Percentiles rank a stretch among this genome's conserved stretches.
These are phyloP conservation scores for Callithrix jacchus DNA, from an alignment of 2,113 vertebrate species.

Conservation along the genomic window DNA sequence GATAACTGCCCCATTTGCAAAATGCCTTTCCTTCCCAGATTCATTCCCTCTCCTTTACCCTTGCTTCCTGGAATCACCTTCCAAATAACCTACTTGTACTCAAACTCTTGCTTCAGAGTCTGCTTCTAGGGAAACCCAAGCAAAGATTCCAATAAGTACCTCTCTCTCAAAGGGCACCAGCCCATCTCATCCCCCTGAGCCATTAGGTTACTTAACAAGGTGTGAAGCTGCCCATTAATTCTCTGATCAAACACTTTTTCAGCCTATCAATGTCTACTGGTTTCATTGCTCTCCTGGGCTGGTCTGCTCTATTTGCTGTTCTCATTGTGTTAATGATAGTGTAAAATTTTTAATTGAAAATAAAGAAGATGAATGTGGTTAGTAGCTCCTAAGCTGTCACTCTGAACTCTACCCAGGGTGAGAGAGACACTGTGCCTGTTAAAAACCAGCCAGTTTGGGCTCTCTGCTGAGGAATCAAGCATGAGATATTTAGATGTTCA, in stretches of 20 bases:
- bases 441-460: background rate
- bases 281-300: background rate
- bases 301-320: background rate
- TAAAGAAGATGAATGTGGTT: slow-evolving; percentile 35
- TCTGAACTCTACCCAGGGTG: background rate
- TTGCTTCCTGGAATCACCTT: background rate
- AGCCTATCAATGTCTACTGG: background rate
- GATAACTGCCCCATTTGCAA: background rate
- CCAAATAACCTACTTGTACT: background rate
- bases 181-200: slow-evolving; percentile 33
- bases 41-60: background rate
- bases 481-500: background rate
- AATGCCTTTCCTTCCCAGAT: background rate
- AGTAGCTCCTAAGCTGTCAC: background rate
- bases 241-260: slow-evolving; percentile 47
- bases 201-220: slow-evolving; percentile 54
- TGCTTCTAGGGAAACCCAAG: background rate
- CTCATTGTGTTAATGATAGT: background rate
- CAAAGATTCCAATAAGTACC: background rate
- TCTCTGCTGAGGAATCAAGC: background rate
- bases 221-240: background rate
- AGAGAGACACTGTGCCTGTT: background rate
- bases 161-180: slow-evolving; percentile 6
- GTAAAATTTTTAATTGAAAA: slow-evolving; percentile 61
- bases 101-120: background rate